Evolutionary conservation across 2,113 vertebrate genomes (phyloP).

Genomic region (Gracilinanus agilis): DNA sequence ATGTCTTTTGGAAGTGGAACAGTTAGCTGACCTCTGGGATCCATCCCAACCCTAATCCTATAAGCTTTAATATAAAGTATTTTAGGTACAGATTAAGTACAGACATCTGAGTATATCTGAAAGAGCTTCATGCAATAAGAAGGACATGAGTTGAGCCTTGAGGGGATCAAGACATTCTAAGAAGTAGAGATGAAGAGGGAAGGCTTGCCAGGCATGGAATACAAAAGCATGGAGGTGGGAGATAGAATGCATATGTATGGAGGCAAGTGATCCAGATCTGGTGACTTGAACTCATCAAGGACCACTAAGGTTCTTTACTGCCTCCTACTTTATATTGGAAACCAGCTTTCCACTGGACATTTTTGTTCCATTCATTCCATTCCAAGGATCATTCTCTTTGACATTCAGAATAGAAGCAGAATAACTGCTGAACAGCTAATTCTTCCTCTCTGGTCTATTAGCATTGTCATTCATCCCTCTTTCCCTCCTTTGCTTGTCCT

Average conservation of each 20-base stretch:
- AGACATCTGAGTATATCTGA: no score
- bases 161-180: no score
- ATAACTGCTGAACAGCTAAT: not conserved
- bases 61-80: no score
- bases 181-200: no score
- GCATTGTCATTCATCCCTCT: not conserved
- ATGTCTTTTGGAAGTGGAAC: no score
- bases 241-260: not conserved
- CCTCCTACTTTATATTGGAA: not conserved
- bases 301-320: not conserved
- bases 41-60: no score
- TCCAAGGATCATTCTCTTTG: not conserved
- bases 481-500: not conserved
- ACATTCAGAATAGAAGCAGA: not conserved
- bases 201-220: no score
- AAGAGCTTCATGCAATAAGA: no score
- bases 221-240: no score
- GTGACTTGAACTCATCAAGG: not conserved
- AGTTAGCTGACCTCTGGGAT: no score
- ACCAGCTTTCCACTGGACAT: not conserved
- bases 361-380: not conserved
- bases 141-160: no score
- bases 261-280: not conserved
- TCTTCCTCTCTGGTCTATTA: not conserved
- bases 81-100: no score